Evolutionary conservation across 2,888 invertebrate species (phyloP).

Genomic region (Acrocyrtus sp.): DNA sequence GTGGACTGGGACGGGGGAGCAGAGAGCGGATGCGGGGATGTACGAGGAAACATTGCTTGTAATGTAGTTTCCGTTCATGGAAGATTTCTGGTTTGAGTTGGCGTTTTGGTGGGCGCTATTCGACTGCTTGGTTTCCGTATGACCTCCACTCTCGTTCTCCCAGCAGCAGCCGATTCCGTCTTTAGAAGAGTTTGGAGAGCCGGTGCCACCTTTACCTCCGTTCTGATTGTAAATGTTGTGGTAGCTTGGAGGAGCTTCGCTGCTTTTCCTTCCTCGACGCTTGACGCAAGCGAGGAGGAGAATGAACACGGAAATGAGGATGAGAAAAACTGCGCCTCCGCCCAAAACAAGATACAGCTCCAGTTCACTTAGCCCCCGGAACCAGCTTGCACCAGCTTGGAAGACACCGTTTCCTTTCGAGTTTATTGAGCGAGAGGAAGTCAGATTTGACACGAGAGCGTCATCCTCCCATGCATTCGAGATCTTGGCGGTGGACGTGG

Average conservation of each 20-base stretch:
- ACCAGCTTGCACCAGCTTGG: constrained; percentile 63
- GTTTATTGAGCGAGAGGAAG: constrained; percentile 60
- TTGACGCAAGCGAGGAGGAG: constrained; percentile 62
- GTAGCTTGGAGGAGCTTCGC: constrained; percentile 61
- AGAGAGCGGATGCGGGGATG: constrained; percentile 62
- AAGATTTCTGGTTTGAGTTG: constrained; percentile 42
- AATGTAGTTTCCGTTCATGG: constrained; percentile 57
- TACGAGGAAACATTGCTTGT: constrained; percentile 58
- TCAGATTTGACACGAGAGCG: constrained; percentile 61
- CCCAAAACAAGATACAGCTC: constrained; percentile 63
- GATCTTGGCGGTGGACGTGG: constrained; percentile 63
- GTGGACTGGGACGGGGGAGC: constrained; percentile 50
- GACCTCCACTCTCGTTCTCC: constrained; percentile 61
- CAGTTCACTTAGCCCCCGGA: constrained; percentile 60
- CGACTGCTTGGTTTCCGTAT: constrained; percentile 36
- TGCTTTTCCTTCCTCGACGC: constrained; percentile 55
- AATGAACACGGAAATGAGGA: constrained; percentile 62
- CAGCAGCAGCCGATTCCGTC: constrained; percentile 61
- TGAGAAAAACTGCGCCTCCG: constrained; percentile 61
- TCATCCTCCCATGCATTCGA: constrained; percentile 63
- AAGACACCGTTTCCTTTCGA: constrained; percentile 59
- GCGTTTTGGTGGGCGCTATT: constrained; percentile 5
- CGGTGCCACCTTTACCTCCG: constrained; percentile 45
- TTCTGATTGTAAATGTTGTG: constrained; percentile 62
- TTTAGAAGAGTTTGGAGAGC: constrained; percentile 45